Evolutionary conservation across 1,140 invertebrate genomes (phyloP).

Genomic region (Dryas iulia): DNA sequence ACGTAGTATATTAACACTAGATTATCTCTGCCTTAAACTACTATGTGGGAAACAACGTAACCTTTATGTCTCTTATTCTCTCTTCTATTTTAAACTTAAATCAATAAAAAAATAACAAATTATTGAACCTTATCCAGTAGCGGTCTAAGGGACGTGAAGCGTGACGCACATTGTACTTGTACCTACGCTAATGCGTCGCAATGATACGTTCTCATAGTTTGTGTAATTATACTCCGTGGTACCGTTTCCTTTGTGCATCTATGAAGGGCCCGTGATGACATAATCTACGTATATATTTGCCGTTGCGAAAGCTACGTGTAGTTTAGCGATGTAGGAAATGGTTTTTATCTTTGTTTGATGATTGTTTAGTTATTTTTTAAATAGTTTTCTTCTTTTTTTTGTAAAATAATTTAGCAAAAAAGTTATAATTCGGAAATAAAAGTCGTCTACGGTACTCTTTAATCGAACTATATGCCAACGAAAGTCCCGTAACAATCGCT

Average conservation of each 20-base stretch:
- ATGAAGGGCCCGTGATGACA: slow-evolving; percentile 5
- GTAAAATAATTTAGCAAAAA: too few relatives aligned
- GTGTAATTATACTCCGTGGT: slow-evolving; percentile 15
- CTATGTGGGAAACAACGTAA: too few relatives aligned
- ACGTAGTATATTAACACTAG: too few relatives aligned
- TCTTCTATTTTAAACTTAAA: too few relatives aligned
- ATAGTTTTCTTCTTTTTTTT: background rate
- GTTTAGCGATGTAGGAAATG: too few relatives aligned
- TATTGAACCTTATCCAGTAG: background rate
- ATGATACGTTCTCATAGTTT: slow-evolving; percentile 23
- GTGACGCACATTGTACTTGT: slow-evolving; percentile 5
- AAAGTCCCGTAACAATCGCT: too few relatives aligned
- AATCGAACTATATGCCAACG: too few relatives aligned
- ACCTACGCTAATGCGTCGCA: slow-evolving; percentile 11
- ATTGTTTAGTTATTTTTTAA: background rate
- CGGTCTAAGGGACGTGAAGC: background rate
- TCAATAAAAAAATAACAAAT: background rate
- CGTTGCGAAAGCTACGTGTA: background rate
- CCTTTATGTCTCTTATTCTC: too few relatives aligned
- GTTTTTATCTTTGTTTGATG: background rate
- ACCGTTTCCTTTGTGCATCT: slow-evolving; percentile 14
- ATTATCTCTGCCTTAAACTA: too few relatives aligned
- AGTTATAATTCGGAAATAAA: too few relatives aligned
- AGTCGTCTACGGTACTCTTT: too few relatives aligned
- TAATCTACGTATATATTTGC: slow-evolving; percentile 4